Evolutionary conservation across 1,140 invertebrate genomes (phyloP), one percentile per base, ranked within the genome.

Genomic region (Euura lappo): DNA sequence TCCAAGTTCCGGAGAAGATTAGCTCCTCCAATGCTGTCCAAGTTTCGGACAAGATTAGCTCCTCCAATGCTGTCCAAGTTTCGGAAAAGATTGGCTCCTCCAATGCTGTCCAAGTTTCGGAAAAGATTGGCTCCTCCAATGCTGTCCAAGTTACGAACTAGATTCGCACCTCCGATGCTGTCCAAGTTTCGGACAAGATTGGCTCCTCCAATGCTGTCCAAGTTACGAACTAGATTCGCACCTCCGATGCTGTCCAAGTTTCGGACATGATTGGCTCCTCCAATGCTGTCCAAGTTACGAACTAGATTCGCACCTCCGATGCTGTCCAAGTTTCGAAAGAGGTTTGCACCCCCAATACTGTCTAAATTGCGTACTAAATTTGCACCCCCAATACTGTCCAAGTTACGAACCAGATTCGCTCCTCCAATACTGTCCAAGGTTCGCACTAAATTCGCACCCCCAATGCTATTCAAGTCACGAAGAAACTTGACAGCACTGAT

Each of bases 381-480:
- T 0, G 83, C 84, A 7, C 86, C 87, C 1, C 28, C 28, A 28
- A 28, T 28, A 1, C 28, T 28, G 28, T 28, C 28, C 28, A 28
- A 28, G 28, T 28, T 28, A 1, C 28, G 28, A 1, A 28, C 28
- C 0, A 28, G 28, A 28, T 28, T 28, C 0, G 28, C 28, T 28
- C 28, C 28, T 8, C 88, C 89, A 28, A 89, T 77, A 0, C 85
- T 83, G 76, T 89, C 87, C 45, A 89, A 77, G 71, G 84, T 82
- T 6, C 88, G 79, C 6, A 89, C 81, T 3, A 89, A 75, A 73
- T 89, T 84, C 7, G 85, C 87, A 0, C 88, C 88, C 43, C 88
- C 88, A 13, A 89, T 73, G 0, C 83, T 82, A 72, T 88, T 88
- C 28, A 28, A 28, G 28, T 28, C 1, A 28, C 28, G 28, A 28